Base-by-base conservation (phyloP, 2,888 invertebrate genomes). In the Crematogaster levior region DNA sequence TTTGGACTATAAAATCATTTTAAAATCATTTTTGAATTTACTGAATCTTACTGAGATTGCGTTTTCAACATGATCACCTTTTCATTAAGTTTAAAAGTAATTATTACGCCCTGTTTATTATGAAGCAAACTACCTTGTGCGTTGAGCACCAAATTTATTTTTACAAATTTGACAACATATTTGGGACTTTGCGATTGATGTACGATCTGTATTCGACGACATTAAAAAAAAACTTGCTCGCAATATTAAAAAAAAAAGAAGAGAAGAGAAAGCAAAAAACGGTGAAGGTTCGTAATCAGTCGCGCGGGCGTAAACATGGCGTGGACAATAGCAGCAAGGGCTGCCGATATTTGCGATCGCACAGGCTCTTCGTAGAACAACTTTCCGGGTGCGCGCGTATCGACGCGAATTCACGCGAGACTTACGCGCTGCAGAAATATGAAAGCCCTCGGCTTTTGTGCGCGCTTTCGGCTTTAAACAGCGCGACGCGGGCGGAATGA, bases 371-470 rank as follows among this genome's bases (percentile, higher is more conserved):
- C 63, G 40, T 40, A 63, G 79, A 86, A 83, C 85, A 85, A 89
- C 83, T 86, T 87, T 72, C 72, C 73, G 63, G 82, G 70, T 74
- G 84, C 73, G 75, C 46, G 46, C n/a, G 66, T 65, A 37, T 60
- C 77, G 77, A 73, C 61, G 75, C 72, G 65, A 86, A 86, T 89
- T 89, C 86, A 89, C 79, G 88, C 72, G 83, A 88, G 85, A 89
- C 83, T 87, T 89, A 68, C 82, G 83, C 81, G 74, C n/a, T 21
- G 21, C 60, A 82, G 66, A 80, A 81, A 88, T 79, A 87, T 86
- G 84, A 85, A 87, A 88, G 84, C 83, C 70, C 72, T 65, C 48
- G 56, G 85, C 86, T 84, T 89, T 89, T 89, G 85, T 89, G 88
- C 34, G 70, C 43, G 30, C 73, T 84, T 81, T 83, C 66, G 51